These are phyloP conservation scores for Dynastes tityus DNA, from an alignment of 2,888 invertebrate species.

Conservation along the genomic window DNA sequence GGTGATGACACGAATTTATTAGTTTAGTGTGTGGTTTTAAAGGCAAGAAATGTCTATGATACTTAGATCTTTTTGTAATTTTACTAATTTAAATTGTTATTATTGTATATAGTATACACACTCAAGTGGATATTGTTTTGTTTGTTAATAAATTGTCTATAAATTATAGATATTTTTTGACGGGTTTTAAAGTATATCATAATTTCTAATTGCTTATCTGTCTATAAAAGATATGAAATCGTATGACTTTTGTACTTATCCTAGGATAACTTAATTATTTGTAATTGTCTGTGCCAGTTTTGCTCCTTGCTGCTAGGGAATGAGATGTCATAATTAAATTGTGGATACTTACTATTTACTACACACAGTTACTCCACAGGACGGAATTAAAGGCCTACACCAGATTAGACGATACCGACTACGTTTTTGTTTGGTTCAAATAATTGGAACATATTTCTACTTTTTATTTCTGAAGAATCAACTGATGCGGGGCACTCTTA, in stretches of 20 bases:
- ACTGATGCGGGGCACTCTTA: no score
- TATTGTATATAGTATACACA: constrained; percentile 24
- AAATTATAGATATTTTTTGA: constrained; percentile 28
- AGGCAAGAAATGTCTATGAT: background rate
- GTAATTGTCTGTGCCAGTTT: constrained; percentile 45
- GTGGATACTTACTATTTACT: constrained; percentile 29
- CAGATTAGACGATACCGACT: no score
- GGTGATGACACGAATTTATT: constrained; percentile 30
- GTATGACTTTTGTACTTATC: constrained; percentile 10
- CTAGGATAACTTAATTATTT: background rate
- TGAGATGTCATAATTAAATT: no score
- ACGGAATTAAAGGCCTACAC: no score
- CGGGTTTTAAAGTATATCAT: constrained; percentile 29
- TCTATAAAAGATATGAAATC: constrained; percentile 6
- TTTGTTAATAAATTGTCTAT: constrained; percentile 11
- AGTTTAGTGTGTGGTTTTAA: background rate
- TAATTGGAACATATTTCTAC: no score
- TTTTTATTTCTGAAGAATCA: no score
- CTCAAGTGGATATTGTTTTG: constrained; percentile 12
- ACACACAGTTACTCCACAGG: background rate
- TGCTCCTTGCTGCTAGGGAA: background rate
- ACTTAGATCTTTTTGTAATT: constrained; percentile 2
- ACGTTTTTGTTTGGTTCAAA: no score
- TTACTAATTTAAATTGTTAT: constrained; percentile 29
- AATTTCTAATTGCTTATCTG: constrained; percentile 7